Evolutionary conservation across 2,113 vertebrate genomes (phyloP).

Genomic region (Ariopsis seemanni): DNA sequence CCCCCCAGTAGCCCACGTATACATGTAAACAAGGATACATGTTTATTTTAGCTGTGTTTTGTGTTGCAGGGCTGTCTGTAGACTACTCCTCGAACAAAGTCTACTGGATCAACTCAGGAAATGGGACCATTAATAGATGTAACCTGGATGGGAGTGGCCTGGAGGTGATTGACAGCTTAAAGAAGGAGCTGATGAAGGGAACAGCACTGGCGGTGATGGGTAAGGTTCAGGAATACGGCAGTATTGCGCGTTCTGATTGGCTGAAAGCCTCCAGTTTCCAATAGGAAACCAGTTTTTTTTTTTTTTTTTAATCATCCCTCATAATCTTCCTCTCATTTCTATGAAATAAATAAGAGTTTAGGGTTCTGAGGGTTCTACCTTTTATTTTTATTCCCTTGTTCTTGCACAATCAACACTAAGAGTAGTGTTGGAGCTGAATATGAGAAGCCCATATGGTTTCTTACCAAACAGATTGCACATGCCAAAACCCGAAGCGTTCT

Average conservation of each 20-base stretch:
- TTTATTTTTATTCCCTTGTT: background rate
- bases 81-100: slow-evolving; percentile 82
- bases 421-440: background rate
- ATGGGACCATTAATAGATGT: slow-evolving; percentile 86
- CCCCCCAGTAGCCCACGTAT: too few relatives aligned
- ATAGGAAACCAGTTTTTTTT: background rate
- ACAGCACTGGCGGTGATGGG: slow-evolving; percentile 86
- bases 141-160: slow-evolving; percentile 83
- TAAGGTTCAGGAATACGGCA: slow-evolving; percentile 67
- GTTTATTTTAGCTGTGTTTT: background rate
- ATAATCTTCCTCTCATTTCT: background rate
- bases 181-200: slow-evolving; percentile 82
- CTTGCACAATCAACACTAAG: background rate
- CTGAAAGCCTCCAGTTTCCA: background rate
- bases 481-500: background rate
- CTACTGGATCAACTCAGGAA: slow-evolving; percentile 89
- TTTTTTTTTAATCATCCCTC: background rate
- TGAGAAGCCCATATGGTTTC: background rate
- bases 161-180: slow-evolving; percentile 85
- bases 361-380: background rate
- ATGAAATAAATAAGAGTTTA: background rate
- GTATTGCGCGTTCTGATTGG: background rate
- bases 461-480: slow-evolving; percentile 1
- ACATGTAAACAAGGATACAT: too few relatives aligned
- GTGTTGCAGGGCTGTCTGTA: slow-evolving; percentile 78